Evolutionary conservation across 2,888 invertebrate species (phyloP).

Genomic region (Lapara coniferarum): DNA sequence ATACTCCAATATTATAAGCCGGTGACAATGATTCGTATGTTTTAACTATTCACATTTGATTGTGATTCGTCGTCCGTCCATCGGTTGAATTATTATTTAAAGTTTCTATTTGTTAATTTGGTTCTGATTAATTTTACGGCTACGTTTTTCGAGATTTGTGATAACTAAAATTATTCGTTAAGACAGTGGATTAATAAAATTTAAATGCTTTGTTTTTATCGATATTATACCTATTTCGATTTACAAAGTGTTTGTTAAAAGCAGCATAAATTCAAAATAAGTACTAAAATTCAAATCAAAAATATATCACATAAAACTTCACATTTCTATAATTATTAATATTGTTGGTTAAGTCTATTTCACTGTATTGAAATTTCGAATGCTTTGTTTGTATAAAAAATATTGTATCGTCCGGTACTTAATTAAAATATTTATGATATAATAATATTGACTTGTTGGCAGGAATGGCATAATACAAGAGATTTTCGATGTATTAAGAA

Average conservation of each 20-base stretch:
- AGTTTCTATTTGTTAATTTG: neutral
- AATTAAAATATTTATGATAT: neutral
- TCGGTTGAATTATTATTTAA: constrained; percentile 36
- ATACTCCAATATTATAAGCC: neutral
- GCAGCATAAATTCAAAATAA: too few relatives aligned
- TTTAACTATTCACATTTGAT: constrained; percentile 32
- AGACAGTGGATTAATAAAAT: neutral
- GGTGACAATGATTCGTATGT: neutral
- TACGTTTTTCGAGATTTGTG: neutral
- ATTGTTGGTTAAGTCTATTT: neutral
- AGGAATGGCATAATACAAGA: neutral
- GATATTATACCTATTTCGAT: neutral
- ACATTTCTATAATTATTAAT: too few relatives aligned
- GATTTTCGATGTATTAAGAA: neutral
- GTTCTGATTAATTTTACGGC: neutral
- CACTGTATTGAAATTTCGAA: neutral
- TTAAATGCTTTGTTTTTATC: too few relatives aligned
- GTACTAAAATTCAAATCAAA: neutral
- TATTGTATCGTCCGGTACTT: neutral
- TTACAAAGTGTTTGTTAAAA: neutral
- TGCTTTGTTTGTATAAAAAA: neutral
- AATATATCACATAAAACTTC: too few relatives aligned
- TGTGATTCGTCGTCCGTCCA: constrained; percentile 49
- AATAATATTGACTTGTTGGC: neutral
- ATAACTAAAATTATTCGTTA: neutral